Percentiles rank a stretch among this genome's conserved stretches.
Evolutionary conservation across 2,888 invertebrate species (phyloP).

Genomic region (Diadegma fenestrale): DNA sequence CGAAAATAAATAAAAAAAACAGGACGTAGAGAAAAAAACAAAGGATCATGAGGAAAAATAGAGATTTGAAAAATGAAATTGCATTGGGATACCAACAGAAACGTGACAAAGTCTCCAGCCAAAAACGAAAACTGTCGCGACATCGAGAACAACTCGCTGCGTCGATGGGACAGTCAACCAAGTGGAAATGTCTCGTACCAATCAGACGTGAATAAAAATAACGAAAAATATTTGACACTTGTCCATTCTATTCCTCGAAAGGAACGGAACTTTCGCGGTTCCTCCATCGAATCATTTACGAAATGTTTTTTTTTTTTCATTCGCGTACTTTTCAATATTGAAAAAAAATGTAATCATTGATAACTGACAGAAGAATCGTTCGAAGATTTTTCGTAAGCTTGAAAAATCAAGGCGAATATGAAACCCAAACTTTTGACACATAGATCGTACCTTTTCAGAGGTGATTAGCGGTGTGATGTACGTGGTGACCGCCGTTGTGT

Average conservation of each 20-base stretch:
- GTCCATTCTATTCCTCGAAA: constrained; percentile 47
- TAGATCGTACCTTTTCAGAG: constrained; percentile 83
- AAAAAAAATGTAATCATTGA: not conserved
- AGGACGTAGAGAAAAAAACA: constrained; percentile 12
- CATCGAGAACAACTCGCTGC: constrained; percentile 10
- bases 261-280: not conserved
- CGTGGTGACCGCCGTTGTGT: constrained; percentile 85
- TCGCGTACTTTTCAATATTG: not conserved
- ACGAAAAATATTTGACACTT: constrained; percentile 2
- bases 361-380: not conserved
- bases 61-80: constrained; percentile 12
- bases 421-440: not conserved
- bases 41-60: constrained; percentile 27
- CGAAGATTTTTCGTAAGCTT: not conserved
- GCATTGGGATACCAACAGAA: constrained; percentile 44
- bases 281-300: not conserved
- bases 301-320: not conserved
- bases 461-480: constrained; percentile 85
- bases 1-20: constrained; percentile 20
- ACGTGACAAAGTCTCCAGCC: constrained; percentile 59
- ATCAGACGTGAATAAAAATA: not conserved
- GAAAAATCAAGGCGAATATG: not conserved
- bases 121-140: constrained; percentile 51
- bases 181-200: constrained; percentile 28
- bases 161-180: not conserved